These are phyloP conservation scores for Atta colombica DNA, from an alignment of 1,140 invertebrate species.

Conservation along the genomic window DNA sequence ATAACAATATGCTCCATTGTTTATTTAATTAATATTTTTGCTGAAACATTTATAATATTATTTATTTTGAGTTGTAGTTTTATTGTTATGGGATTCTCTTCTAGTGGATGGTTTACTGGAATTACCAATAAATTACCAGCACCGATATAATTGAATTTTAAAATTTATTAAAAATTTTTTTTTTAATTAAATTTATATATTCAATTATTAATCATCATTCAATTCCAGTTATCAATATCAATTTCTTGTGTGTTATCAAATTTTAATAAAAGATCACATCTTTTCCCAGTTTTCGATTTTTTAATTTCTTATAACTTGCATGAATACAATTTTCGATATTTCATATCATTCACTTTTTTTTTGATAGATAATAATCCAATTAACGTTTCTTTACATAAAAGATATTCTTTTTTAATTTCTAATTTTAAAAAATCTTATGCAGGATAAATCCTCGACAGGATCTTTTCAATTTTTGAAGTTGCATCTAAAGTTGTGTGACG, in stretches of 20 bases:
- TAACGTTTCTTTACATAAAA: background rate
- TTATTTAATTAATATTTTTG: conserved; percentile 16
- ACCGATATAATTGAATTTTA: background rate
- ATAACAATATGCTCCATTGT: background rate
- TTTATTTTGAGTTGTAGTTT: background rate
- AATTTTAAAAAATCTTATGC: background rate
- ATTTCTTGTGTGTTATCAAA: background rate
- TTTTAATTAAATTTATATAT: conserved; percentile 17
- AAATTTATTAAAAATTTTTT: background rate
- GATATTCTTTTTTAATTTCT: background rate
- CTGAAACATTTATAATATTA: conserved; percentile 25
- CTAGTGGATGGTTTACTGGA: background rate
- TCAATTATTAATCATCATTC: background rate
- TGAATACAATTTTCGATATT: background rate
- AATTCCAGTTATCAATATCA: background rate
- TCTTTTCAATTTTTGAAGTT: conserved; percentile 19
- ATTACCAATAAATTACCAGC: background rate
- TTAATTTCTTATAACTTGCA: background rate
- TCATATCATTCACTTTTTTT: background rate
- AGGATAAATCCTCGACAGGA: conserved; percentile 43
- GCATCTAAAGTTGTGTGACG: conserved; percentile 18
- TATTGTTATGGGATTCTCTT: background rate
- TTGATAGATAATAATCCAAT: background rate
- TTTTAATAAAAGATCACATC: background rate
- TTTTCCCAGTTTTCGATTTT: background rate